These are phyloP conservation scores for Cerceris rybyensis DNA, from an alignment of 2,888 invertebrate species.

Conservation along the genomic window DNA sequence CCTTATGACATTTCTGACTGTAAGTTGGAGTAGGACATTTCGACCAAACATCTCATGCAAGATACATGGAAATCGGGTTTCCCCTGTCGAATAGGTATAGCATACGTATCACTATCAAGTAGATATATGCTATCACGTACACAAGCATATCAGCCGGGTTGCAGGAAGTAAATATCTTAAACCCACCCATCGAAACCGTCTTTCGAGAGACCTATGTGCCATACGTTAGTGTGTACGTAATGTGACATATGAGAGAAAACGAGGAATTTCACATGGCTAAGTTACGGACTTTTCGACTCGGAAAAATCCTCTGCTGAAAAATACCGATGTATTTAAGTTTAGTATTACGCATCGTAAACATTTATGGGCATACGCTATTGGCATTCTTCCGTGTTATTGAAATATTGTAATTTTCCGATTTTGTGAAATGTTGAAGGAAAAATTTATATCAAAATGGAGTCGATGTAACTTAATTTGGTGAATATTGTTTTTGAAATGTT, in stretches of 20 bases:
- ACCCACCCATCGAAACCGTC: slow-evolving; percentile 26
- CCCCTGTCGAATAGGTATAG: slow-evolving; percentile 3
- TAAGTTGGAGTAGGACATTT: background rate
- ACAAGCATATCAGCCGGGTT: background rate
- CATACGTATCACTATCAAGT: slow-evolving; percentile 16
- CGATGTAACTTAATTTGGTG: no score
- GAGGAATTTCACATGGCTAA: slow-evolving; percentile 27
- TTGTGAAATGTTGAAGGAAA: no score
- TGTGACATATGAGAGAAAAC: slow-evolving; percentile 19
- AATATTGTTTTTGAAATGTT: no score
- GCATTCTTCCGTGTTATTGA: no score
- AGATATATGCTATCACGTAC: slow-evolving; percentile 15
- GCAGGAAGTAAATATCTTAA: slow-evolving; percentile 43
- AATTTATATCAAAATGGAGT: no score
- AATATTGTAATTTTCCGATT: no score
- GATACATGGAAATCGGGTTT: slow-evolving; percentile 18
- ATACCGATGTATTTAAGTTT: no score
- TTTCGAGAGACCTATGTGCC: slow-evolving; percentile 31
- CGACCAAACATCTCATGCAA: slow-evolving; percentile 6
- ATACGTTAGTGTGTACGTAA: slow-evolving; percentile 27
- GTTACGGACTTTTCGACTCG: background rate
- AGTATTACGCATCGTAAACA: no score
- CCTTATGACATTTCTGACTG: background rate
- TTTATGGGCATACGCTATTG: no score
- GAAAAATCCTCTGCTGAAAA: no score